Evolutionary conservation across 2,797 vertebrate species (phyloP).

Genomic region (Poeciliopsis gracilis): DNA sequence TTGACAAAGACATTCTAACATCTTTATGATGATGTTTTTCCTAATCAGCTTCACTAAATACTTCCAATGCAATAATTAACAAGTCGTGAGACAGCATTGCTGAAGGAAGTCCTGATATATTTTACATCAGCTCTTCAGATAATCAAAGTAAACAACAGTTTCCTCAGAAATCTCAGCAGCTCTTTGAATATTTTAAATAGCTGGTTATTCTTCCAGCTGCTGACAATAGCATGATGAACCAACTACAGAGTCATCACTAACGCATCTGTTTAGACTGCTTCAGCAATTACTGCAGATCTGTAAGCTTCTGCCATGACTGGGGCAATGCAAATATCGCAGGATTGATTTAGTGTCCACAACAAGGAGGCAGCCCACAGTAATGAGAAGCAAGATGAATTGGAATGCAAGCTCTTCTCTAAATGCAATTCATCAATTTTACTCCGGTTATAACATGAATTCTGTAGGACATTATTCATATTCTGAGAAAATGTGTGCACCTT

Average conservation of each 20-base stretch:
- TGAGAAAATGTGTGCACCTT: too few relatives aligned
- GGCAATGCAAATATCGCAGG: constrained; percentile 46
- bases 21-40: neutral
- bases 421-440: constrained; percentile 12
- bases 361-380: constrained; percentile 43
- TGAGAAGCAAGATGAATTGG: constrained; percentile 45
- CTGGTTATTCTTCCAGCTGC: constrained; percentile 23
- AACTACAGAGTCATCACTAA: constrained; percentile 57
- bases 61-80: neutral
- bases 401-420: constrained; percentile 20
- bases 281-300: constrained; percentile 47
- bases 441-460: constrained; percentile 10
- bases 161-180: constrained; percentile 18
- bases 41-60: neutral
- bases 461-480: neutral
- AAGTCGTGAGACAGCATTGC: neutral
- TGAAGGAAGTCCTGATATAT: neutral
- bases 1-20: neutral
- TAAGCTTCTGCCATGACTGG: constrained; percentile 33
- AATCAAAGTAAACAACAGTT: neutral
- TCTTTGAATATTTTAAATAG: constrained; percentile 7
- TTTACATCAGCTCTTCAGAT: neutral
- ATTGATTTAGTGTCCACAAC: constrained; percentile 62
- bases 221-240: constrained; percentile 33
- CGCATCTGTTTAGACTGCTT: constrained; percentile 31